These are phyloP conservation scores for Anisognathus igniventris DNA, from an alignment of 2,797 vertebrate genomes.

Conservation along the genomic window DNA sequence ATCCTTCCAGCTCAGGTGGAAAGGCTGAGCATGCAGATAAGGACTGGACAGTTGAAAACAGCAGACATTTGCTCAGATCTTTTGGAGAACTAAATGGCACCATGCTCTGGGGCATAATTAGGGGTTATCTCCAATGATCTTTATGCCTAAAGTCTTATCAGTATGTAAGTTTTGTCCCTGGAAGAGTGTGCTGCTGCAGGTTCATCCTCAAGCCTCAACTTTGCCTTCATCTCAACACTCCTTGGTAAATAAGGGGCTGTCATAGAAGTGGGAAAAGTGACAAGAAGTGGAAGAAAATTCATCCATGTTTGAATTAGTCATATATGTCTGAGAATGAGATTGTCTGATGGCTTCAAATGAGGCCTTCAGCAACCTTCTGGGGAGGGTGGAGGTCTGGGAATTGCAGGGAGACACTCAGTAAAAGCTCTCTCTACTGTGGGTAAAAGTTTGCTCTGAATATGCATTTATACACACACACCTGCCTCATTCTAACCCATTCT, in stretches of 20 bases:
- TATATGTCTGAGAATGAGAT: not conserved
- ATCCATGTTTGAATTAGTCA: not conserved
- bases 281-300: not conserved
- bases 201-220: not conserved
- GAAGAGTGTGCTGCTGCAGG: not conserved
- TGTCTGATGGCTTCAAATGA: not conserved
- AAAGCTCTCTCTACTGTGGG: not conserved
- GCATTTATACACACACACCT: not conserved
- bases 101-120: not conserved
- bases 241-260: not conserved
- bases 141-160: not conserved
- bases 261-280: not conserved
- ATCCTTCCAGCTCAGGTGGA: not conserved
- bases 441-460: not conserved
- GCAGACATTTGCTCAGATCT: not conserved
- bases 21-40: not conserved
- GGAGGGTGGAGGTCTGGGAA: not conserved
- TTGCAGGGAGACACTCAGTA: not conserved
- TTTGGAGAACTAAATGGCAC: not conserved
- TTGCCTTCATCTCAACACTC: not conserved
- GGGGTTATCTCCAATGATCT: not conserved
- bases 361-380: not conserved
- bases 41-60: not conserved
- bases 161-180: not conserved
- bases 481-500: not conserved